Evolutionary conservation across 2,113 vertebrate genomes (phyloP).

Genomic region (Stegostoma tigrinum): DNA sequence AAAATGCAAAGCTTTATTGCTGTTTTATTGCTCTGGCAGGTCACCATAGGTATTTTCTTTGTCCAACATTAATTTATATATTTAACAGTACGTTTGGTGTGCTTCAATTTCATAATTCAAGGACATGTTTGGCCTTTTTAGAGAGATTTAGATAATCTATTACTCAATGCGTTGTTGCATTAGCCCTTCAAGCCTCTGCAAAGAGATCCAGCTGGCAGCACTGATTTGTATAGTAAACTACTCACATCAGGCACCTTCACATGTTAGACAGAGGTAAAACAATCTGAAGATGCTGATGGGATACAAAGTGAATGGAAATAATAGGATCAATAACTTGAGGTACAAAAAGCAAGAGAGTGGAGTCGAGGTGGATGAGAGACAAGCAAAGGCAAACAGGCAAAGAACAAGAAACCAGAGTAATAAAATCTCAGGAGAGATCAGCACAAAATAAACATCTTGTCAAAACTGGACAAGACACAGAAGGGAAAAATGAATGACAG

Average conservation of each 20-base stretch:
- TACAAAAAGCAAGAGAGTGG: constrained; percentile 42
- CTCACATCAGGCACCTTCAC: neutral
- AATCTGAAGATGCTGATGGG: neutral
- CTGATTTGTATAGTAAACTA: neutral
- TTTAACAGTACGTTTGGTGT: neutral
- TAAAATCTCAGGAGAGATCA: neutral
- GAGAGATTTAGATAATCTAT: neutral
- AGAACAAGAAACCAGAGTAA: neutral
- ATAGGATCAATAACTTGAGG: neutral
- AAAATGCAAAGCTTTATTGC: neutral
- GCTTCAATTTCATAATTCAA: neutral
- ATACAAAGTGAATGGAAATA: neutral
- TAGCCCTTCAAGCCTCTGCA: neutral
- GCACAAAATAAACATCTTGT: neutral
- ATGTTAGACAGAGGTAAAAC: neutral
- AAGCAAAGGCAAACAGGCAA: constrained; percentile 82
- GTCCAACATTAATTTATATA: neutral
- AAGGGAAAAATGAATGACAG: neutral
- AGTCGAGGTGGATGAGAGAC: constrained; percentile 74
- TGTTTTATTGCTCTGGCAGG: neutral
- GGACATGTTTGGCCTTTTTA: neutral
- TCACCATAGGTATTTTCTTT: neutral
- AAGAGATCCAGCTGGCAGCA: neutral
- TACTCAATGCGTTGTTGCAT: neutral
- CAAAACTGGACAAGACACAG: neutral